These are phyloP conservation scores for Drosophila bocki DNA, from an alignment of 1,140 invertebrate species.

Conservation along the genomic window DNA sequence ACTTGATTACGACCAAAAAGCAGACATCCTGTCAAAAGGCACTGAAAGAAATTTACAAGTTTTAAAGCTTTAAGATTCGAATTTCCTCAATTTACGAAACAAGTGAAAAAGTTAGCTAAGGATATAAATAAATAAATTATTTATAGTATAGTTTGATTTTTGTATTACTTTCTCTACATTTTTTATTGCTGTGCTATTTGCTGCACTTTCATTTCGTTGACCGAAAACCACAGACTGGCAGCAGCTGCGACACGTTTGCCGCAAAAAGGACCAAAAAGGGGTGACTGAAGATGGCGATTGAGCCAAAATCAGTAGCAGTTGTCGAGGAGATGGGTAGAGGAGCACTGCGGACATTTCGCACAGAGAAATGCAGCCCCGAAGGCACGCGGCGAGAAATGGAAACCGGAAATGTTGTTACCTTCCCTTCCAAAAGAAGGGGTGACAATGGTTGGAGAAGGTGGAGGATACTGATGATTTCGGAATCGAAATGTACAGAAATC, in stretches of 20 bases:
- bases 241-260: slow-evolving; percentile 63
- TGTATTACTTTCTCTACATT: not conserved
- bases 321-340: not conserved
- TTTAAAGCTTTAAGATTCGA: fast-evolving
- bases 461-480: slow-evolving; percentile 9
- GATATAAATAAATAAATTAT: not conserved
- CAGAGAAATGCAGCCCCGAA: slow-evolving; percentile 48
- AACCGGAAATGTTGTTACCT: slow-evolving; percentile 79
- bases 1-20: slow-evolving; percentile 63
- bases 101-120: not conserved
- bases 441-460: not conserved
- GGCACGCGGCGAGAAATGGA: slow-evolving; percentile 75
- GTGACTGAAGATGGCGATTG: slow-evolving; percentile 35
- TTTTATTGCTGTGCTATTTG: slow-evolving; percentile 9
- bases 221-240: slow-evolving; percentile 52
- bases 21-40: slow-evolving; percentile 18
- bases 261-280: slow-evolving; percentile 41
- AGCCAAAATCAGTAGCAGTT: slow-evolving; percentile 9
- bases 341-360: slow-evolving; percentile 67
- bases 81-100: too few relatives aligned
- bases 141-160: not conserved
- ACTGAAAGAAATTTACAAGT: not conserved
- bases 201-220: slow-evolving; percentile 66
- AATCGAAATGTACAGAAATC: slow-evolving; percentile 6
- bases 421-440: not conserved